phyloP scores from a whole-genome alignment of 2,113 vertebrate species.

The Butastur rufipennis region DNA sequence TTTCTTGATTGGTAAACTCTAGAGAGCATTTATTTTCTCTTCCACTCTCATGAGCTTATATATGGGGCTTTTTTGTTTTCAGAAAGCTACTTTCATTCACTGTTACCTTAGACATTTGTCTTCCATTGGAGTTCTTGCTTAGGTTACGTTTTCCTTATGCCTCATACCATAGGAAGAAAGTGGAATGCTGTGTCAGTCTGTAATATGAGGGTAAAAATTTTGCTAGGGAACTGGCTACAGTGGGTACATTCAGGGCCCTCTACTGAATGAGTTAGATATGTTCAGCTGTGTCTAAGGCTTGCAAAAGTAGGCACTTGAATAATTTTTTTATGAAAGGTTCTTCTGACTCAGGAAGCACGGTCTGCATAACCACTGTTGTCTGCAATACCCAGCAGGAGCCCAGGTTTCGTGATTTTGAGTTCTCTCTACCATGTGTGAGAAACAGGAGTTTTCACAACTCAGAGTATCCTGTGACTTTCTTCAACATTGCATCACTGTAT shows the following conservation, averaged over 20 bases:
- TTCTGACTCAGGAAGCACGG: neutral
- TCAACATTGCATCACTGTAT: neutral
- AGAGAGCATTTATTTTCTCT: neutral
- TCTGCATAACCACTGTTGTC: fast-evolving
- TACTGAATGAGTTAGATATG: neutral
- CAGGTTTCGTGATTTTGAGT: neutral
- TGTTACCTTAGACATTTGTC: neutral
- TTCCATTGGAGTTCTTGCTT: neutral
- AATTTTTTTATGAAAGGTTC: neutral
- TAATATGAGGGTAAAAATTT: neutral
- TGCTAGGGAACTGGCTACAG: neutral
- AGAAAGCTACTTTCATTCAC: neutral
- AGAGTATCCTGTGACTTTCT: neutral
- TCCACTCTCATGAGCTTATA: neutral
- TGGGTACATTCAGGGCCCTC: neutral
- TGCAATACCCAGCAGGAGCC: neutral
- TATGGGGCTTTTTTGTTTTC: neutral
- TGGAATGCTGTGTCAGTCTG: neutral
- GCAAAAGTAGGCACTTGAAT: neutral
- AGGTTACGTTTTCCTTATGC: neutral
- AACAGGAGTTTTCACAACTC: neutral
- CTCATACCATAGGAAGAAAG: neutral
- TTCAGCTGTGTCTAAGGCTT: neutral
- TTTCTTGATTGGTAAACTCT: neutral
- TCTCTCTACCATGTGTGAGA: neutral